phyloP scores from a whole-genome alignment of 2,888 invertebrate species.

The Volucella inanis region DNA sequence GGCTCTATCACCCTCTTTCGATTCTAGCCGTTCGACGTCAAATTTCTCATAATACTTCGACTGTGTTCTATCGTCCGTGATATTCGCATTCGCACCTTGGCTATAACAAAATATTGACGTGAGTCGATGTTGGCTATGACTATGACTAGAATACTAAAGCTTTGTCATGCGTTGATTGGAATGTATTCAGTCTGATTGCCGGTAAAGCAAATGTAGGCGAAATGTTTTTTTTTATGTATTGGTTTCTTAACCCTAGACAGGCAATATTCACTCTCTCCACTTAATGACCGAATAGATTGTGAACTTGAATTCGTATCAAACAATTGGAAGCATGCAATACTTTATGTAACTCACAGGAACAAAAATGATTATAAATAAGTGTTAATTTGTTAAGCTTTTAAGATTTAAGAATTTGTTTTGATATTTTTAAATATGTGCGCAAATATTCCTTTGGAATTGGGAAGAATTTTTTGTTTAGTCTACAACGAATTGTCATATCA shows the following conservation, averaged over 20 bases:
- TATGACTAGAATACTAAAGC: too few species aligned
- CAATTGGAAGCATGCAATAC: conserved; percentile 68
- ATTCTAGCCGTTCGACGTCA: too few species aligned
- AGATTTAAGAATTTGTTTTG: conserved; percentile 16
- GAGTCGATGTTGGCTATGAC: too few species aligned
- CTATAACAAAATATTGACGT: too few species aligned
- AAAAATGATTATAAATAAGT: conserved; percentile 45
- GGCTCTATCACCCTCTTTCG: too few species aligned
- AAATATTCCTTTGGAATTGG: conserved; percentile 40
- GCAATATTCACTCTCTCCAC: background rate
- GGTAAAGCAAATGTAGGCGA: too few species aligned
- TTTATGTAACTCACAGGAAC: conserved; percentile 60
- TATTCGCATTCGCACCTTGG: too few species aligned
- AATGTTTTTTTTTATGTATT: too few species aligned
- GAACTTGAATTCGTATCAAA: background rate
- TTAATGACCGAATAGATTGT: background rate
- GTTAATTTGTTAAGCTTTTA: conserved; percentile 51
- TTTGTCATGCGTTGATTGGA: too few species aligned
- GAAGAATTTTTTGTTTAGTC: conserved; percentile 30
- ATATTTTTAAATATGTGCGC: conserved; percentile 45
- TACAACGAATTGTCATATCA: conserved; percentile 73
- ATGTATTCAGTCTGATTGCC: too few species aligned
- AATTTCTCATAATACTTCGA: too few species aligned
- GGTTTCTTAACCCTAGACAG: background rate
- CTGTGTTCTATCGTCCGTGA: too few species aligned